A percentile compares a stretch with the other conserved stretches of the same genome.
Evolutionary conservation across 2,113 vertebrate genomes (phyloP).

Genomic region (Microtus oregoni): DNA sequence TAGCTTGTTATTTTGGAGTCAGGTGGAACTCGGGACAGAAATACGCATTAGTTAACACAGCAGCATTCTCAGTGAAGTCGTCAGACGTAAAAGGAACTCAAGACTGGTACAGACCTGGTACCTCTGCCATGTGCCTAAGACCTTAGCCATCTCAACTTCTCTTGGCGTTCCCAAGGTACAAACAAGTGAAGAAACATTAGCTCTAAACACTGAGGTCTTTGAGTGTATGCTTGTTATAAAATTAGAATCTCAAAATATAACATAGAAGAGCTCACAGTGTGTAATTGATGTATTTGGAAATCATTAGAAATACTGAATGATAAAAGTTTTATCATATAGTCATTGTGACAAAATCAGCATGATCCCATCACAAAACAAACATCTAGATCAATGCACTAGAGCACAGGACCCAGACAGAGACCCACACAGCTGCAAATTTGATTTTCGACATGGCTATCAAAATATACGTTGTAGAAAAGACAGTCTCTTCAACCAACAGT

Average conservation of each 20-base stretch:
- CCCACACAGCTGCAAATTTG: background rate
- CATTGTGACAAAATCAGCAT: background rate
- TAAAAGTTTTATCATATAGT: background rate
- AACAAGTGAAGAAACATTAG: conserved; percentile 2
- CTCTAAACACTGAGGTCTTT: background rate
- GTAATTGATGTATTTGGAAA: conserved; percentile 33
- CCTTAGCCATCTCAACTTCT: background rate
- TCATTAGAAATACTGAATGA: conserved; percentile 26
- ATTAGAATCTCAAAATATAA: conserved; percentile 46
- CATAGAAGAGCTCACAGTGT: background rate
- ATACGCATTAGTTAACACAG: background rate
- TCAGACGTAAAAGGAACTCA: background rate
- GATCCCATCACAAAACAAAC: background rate
- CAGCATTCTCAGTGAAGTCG: background rate
- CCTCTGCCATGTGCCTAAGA: background rate
- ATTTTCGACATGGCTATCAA: background rate
- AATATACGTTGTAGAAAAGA: background rate
- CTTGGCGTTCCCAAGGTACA: background rate
- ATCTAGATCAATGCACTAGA: background rate
- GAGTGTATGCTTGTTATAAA: conserved; percentile 9
- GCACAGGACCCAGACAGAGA: background rate
- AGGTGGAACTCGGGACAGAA: background rate
- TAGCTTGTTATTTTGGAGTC: conserved; percentile 30
- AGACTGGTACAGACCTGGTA: background rate
- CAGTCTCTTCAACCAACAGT: background rate